Evolutionary conservation across 2,888 invertebrate species (phyloP).

Genomic region (Trissolcus brochymenae): DNA sequence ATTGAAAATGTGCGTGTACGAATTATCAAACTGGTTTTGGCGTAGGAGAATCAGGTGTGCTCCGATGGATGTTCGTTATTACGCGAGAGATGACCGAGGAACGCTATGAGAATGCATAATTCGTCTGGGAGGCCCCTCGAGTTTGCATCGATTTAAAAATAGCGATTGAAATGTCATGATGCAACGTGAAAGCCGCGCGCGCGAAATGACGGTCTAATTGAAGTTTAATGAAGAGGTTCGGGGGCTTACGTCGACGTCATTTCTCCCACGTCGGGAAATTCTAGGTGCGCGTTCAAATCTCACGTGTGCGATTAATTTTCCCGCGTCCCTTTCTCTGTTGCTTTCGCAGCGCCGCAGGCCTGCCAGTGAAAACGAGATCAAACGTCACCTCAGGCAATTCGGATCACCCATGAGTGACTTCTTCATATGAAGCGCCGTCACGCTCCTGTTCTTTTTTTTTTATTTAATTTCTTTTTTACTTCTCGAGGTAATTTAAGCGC

Average conservation of each 20-base stretch:
- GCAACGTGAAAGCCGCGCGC: constrained; percentile 30
- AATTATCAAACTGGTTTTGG: not conserved
- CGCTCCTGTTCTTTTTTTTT: not conserved
- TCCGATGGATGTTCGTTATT: not conserved
- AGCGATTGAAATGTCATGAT: constrained; percentile 37
- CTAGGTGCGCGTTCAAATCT: constrained; percentile 52
- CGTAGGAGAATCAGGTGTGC: no score
- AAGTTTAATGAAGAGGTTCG: constrained; percentile 45
- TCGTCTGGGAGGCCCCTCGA: not conserved
- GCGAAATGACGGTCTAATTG: constrained; percentile 42
- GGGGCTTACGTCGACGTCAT: constrained; percentile 18
- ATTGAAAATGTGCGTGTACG: not conserved
- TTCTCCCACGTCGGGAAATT: constrained; percentile 46
- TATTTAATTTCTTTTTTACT: constrained; percentile 5
- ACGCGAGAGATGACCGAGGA: not conserved
- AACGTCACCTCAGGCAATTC: constrained; percentile 51
- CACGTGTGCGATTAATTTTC: constrained; percentile 54
- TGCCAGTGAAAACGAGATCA: constrained; percentile 50
- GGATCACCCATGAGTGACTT: constrained; percentile 38
- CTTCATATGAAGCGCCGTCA: constrained; percentile 37
- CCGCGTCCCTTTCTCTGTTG: constrained; percentile 36
- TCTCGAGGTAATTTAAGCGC: constrained; percentile 2
- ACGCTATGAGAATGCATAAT: constrained; percentile 11
- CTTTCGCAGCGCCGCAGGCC: constrained; percentile 39
- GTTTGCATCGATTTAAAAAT: constrained; percentile 23